Percentiles rank a stretch among this genome's conserved stretches.
Evolutionary conservation across 1,140 invertebrate genomes (phyloP).

Genomic region (Phymorhynchus buccinoides): DNA sequence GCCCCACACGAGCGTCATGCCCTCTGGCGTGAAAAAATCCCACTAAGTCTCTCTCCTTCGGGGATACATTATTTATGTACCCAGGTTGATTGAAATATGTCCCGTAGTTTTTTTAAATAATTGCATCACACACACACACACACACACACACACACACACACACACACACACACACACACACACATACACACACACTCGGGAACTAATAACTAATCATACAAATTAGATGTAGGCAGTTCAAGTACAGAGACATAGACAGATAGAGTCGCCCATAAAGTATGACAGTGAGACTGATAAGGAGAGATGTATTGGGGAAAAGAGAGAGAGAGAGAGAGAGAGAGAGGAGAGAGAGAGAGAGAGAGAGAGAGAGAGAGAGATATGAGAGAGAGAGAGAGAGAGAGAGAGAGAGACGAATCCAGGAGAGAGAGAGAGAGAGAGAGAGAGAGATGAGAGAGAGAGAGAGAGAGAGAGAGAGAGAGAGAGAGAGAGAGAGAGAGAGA

Average conservation of each 20-base stretch:
- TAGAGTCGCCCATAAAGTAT: neutral
- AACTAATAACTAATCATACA: neutral
- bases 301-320: neutral
- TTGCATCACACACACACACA: neutral
- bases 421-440: neutral
- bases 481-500: no score
- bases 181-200: neutral
- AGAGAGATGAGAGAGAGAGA: neutral
- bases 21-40: no score
- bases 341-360: neutral
- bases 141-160: neutral
- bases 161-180: neutral
- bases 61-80: no score
- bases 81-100: no score
- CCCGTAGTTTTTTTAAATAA: no score
- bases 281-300: neutral
- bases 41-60: no score
- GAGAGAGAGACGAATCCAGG: neutral
- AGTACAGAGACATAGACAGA: conserved; percentile 11
- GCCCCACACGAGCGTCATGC: no score
- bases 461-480: neutral
- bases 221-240: no score
- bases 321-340: neutral
- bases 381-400: neutral
- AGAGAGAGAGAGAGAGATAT: neutral